A percentile compares a stretch with the other conserved stretches of the same genome.
These are phyloP conservation scores for Pseudochirops corinnae DNA, from an alignment of 2,797 vertebrate species.

Conservation along the genomic window DNA sequence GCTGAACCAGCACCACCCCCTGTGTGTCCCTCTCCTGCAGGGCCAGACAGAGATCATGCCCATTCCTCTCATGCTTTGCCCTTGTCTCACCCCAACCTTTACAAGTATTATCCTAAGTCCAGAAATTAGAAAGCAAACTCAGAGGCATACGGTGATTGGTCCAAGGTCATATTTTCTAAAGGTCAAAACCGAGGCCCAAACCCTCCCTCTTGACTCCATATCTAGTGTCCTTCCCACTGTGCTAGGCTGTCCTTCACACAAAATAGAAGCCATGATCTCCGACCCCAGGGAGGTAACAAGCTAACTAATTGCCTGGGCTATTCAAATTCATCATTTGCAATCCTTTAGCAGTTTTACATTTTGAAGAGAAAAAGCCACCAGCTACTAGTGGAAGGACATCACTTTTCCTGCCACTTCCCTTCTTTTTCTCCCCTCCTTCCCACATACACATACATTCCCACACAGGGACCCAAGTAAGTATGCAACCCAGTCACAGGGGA, in stretches of 20 bases:
- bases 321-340: constrained; percentile 39
- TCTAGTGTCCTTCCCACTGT: neutral
- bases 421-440: neutral
- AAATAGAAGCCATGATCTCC: neutral
- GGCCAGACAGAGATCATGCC: neutral
- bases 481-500: constrained; percentile 20
- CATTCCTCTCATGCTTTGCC: neutral
- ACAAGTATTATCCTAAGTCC: neutral
- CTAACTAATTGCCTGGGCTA: neutral
- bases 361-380: constrained; percentile 48
- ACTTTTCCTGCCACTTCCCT: neutral
- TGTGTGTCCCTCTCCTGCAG: neutral
- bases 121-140: neutral
- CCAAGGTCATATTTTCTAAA: neutral
- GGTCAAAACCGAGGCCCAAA: neutral
- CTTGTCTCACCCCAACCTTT: neutral
- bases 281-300: constrained; percentile 2
- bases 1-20: constrained; percentile 2
- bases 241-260: neutral
- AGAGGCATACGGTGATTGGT: neutral
- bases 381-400: neutral
- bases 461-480: neutral
- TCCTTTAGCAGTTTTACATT: constrained; percentile 5
- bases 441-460: neutral
- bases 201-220: neutral